phyloP scores from a whole-genome alignment of 2,888 invertebrate genomes.

The Megaustenia siamemsis region DNA sequence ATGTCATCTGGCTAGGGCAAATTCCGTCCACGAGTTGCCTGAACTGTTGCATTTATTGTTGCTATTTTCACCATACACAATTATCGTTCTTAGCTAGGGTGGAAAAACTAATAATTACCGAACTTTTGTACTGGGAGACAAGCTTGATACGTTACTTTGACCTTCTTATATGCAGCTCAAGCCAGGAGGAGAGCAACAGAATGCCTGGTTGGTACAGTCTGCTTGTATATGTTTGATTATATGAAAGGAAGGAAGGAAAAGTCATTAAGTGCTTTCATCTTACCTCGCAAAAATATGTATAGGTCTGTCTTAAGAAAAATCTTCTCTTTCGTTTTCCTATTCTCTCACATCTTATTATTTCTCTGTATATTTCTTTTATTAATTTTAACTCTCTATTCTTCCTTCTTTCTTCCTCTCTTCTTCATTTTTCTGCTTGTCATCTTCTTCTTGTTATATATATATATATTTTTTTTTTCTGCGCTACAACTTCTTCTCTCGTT shows the following conservation, averaged over 20 bases:
- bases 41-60: constrained; percentile 3
- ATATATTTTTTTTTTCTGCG: too few species aligned
- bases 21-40: background rate
- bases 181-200: background rate
- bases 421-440: too few species aligned
- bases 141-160: background rate
- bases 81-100: background rate
- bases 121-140: background rate
- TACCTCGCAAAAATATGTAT: too few species aligned
- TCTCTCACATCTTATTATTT: background rate
- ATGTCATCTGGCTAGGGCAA: background rate
- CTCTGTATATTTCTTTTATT: too few species aligned
- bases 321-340: background rate
- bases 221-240: background rate
- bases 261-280: background rate
- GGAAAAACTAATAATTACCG: constrained; percentile 14
- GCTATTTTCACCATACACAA: background rate
- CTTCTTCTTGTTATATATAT: too few species aligned
- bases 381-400: too few species aligned
- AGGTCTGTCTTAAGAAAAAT: too few species aligned
- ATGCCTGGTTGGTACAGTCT: background rate
- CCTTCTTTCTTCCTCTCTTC: too few species aligned
- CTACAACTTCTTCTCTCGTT: too few species aligned
- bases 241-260: background rate
- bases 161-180: background rate